Base-by-base conservation (phyloP, 2,888 invertebrate genomes). In the Mystacides longicornis region DNA sequence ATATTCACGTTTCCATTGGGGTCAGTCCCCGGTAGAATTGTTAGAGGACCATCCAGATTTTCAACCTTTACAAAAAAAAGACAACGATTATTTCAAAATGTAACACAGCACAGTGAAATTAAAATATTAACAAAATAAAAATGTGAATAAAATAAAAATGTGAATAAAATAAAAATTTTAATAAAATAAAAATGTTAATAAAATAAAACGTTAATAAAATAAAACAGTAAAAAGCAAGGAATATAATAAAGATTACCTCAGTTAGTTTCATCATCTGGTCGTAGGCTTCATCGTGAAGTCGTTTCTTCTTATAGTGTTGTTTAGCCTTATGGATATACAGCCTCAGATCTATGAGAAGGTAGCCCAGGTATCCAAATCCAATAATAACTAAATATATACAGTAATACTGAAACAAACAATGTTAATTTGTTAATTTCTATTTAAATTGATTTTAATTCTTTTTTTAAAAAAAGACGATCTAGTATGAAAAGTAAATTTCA, bases 331-430 rank as follows among this genome's bases (percentile, higher is more conserved):
- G 66, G 63, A 81, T 78, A 64, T 85, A 83, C 52, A 78, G 66
- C 49, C 75, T 70, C 54, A 87, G 82, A 64, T 87, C 86, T 27
- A 79, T 66, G 57, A 83, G 75, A 43, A 87, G 68, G 64, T 75
- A 85, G 20, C 80, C 57, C 33, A 86, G 71, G 68, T 85, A 87
- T 1, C 79, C 16, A 42, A 85, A 73, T 47, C 85, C 83, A 23
- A 82, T 65, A 3, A 70, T 60, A 18, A 82, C 77, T 47, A 87
- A 69, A 55, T 75, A 69, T 23, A 85, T 71, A 57, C 83, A 83
- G 68, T 82, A 86, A 49, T 78, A 71, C 85, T 86, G 69, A 60
- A 77, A 76, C 56, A 51, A 56, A 27, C n/a, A n/a, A n/a, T n/a
- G n/a, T n/a, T n/a, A n/a, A n/a, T n/a, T n/a, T n/a, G n/a, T n/a